Percentiles rank a stretch among this genome's conserved stretches.
Evolutionary conservation across 2,888 invertebrate species (phyloP).

Genomic region (Lepidonotus clava): DNA sequence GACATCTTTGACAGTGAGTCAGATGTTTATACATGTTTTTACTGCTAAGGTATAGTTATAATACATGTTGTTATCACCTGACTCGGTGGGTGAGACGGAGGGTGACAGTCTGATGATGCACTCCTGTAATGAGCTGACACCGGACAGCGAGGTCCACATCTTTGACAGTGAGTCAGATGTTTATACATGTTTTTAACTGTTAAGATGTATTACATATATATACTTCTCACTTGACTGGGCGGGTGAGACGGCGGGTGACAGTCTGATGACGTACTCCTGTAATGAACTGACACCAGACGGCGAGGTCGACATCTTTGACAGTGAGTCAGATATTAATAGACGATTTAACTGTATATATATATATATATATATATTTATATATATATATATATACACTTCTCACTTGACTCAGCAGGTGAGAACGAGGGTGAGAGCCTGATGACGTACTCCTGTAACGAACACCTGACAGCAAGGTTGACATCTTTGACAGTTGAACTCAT

Average conservation of each 20-base stretch:
- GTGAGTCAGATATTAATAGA: background rate
- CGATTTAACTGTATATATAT: too few species aligned
- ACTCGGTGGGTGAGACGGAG: background rate
- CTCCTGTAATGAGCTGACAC: slow-evolving; percentile 9
- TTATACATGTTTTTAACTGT: too few species aligned
- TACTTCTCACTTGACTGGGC: background rate
- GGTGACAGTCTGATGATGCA: slow-evolving; percentile 11
- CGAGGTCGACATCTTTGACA: slow-evolving; percentile 14
- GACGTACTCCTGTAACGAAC: slow-evolving; percentile 19
- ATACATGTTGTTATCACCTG: too few species aligned
- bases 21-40: too few species aligned
- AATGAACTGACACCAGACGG: background rate
- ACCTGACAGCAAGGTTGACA: background rate
- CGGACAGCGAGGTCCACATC: background rate
- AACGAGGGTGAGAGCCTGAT: slow-evolving; percentile 1
- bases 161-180: slow-evolving; percentile 44
- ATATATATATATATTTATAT: background rate
- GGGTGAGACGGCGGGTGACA: background rate
- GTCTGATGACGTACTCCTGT: slow-evolving; percentile 26
- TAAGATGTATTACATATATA: too few species aligned
- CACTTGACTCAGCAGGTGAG: background rate
- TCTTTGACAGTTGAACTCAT: slow-evolving; percentile 46
- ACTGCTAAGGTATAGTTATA: too few species aligned
- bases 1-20: slow-evolving; percentile 25
- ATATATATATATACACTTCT: background rate